These are phyloP conservation scores for Aricia agestis DNA, from an alignment of 1,140 invertebrate species.

Conservation along the genomic window DNA sequence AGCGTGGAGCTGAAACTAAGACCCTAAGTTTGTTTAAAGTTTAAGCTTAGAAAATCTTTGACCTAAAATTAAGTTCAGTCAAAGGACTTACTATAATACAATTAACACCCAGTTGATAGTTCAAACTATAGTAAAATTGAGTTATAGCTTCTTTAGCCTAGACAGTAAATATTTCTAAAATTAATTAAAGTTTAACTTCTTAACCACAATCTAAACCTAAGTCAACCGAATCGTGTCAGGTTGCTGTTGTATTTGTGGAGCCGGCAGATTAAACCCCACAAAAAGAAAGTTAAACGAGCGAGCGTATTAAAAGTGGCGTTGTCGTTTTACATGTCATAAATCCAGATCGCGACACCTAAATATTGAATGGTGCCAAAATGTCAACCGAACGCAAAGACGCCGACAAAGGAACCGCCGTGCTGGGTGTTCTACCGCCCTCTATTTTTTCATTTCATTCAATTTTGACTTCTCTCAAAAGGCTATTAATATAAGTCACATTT, in stretches of 20 bases:
- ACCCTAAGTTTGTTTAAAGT: neutral
- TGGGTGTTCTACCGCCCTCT: conserved; percentile 67
- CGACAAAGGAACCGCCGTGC: conserved; percentile 68
- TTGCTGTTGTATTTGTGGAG: neutral
- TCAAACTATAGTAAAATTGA: neutral
- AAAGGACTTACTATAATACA: neutral
- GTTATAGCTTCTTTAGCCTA: too few species aligned
- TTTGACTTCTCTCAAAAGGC: conserved; percentile 74
- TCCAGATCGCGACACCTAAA: conserved; percentile 69
- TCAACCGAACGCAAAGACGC: conserved; percentile 67
- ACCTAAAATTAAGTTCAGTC: neutral
- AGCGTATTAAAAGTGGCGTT: conserved; percentile 47
- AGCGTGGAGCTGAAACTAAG: neutral
- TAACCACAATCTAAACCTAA: neutral
- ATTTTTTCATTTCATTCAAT: conserved; percentile 75
- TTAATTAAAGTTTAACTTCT: neutral
- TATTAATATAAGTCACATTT: conserved; percentile 74
- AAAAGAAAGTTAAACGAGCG: conserved; percentile 36
- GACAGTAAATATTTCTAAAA: too few species aligned
- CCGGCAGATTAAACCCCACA: conserved; percentile 19
- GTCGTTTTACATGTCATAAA: conserved; percentile 69
- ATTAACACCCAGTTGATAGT: neutral
- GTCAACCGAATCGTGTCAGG: neutral
- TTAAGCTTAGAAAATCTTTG: neutral
- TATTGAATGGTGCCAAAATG: conserved; percentile 76